Conservation (phyloP, 2,888 invertebrate species). For the Adelognathus sp. region DNA sequence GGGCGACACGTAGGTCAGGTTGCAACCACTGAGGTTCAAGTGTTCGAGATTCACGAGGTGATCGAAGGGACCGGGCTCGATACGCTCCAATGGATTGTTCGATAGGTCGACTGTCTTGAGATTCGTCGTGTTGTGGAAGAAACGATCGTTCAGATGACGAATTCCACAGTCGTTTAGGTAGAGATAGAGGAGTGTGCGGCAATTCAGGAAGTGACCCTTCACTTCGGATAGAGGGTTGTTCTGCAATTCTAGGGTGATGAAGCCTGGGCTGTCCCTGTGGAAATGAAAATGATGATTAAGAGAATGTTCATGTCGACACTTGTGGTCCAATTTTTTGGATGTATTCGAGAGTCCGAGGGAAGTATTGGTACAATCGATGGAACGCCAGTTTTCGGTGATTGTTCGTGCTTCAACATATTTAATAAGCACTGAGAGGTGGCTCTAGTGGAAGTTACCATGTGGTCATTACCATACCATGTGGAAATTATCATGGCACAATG, state of each 20-base stretch:
- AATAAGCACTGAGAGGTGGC: too few species aligned
- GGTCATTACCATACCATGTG: too few species aligned
- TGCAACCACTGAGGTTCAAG: constrained; percentile 86
- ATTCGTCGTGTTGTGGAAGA: constrained; percentile 86
- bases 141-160: constrained; percentile 83
- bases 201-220: constrained; percentile 86
- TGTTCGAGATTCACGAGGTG: constrained; percentile 86
- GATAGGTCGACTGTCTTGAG: constrained; percentile 88
- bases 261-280: constrained; percentile 86
- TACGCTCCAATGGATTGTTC: constrained; percentile 84
- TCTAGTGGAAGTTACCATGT: too few species aligned
- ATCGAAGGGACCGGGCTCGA: constrained; percentile 85
- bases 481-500: too few species aligned
- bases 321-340: too few species aligned
- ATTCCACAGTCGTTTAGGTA: constrained; percentile 87
- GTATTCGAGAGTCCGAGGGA: too few species aligned
- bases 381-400: too few species aligned
- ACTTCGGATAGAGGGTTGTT: constrained; percentile 85
- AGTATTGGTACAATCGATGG: too few species aligned
- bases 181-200: constrained; percentile 86
- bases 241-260: constrained; percentile 87
- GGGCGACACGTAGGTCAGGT: constrained; percentile 84
- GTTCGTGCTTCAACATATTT: too few species aligned
- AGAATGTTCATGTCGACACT: too few species aligned
- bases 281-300: background rate